A percentile compares a stretch with the other conserved stretches of the same genome.
phyloP scores from a whole-genome alignment of 1,140 invertebrate genomes.

The Xylocopa sonorina region DNA sequence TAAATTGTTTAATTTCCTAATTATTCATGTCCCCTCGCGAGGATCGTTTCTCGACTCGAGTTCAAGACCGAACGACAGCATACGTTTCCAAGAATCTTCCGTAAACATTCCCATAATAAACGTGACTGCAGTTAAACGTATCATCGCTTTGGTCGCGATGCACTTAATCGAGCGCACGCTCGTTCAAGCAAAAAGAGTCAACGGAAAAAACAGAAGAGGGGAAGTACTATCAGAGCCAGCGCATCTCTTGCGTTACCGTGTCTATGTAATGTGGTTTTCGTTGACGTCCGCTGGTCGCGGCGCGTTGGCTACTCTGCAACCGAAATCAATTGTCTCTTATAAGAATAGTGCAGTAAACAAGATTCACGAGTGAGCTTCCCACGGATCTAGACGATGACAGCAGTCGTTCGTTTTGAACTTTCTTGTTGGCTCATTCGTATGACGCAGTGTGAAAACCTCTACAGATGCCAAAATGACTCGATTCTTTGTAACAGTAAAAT shows the following conservation, averaged over 20 bases:
- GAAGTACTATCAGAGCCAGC: constrained; percentile 19
- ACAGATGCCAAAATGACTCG: background rate
- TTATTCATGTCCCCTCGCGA: background rate
- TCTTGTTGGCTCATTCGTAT: background rate
- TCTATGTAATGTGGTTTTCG: constrained; percentile 22
- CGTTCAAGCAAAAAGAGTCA: background rate
- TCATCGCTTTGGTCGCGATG: constrained; percentile 11
- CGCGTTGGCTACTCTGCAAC: constrained; percentile 20
- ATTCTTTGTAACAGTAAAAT: background rate
- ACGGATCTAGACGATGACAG: background rate
- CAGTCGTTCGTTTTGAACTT: background rate
- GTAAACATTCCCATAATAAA: constrained; percentile 51
- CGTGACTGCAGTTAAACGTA: constrained; percentile 20
- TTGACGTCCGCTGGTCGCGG: constrained; percentile 12
- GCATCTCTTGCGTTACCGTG: constrained; percentile 18
- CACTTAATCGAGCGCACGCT: constrained; percentile 6
- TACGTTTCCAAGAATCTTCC: constrained; percentile 38
- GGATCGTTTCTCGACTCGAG: background rate
- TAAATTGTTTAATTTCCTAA: background rate
- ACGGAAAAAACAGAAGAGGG: constrained; percentile 14
- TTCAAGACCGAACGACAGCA: constrained; percentile 30
- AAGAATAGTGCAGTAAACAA: constrained; percentile 55
- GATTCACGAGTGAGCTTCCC: constrained; percentile 1
- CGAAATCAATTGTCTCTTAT: constrained; percentile 60
- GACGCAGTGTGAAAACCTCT: background rate